Base-by-base conservation (phyloP, 2,888 invertebrate genomes). In the Sialis lutaria region DNA sequence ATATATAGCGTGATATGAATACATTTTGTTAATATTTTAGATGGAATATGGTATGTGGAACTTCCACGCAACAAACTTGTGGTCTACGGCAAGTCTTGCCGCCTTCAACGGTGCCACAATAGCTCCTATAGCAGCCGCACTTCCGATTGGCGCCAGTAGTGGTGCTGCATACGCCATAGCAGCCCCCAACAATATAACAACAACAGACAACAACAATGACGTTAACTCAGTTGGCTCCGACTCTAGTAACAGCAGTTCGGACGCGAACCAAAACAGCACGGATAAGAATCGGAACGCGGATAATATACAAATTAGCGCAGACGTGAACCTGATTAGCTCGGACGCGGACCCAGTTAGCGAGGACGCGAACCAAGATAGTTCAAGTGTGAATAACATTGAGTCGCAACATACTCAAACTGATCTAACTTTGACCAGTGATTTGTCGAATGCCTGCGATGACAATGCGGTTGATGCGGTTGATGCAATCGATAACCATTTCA, bases 251-350 rank as follows among this genome's bases (percentile, higher is more conserved):
- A 40, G 10, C 31, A 45, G 40, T 30, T 45, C 45, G n/a, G 12
- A 44, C 33, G n/a, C 7, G 6, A n/a, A n/a, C 7, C 22, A 30
- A 12, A 41, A 34, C 35, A 46, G 45, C 46, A 48, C 47, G 37
- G 50, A 52, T 10, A 51, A 51, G 13, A 48, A 50, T 32, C 49
- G 41, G 30, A 50, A 48, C 12, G 53, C 53, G 33, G 52, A 50
- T 37, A 49, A 22, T 4, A 22, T 22, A 22, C 22, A 22, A 22
- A 22, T 22, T 22, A 22, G 22, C 22, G 22, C 47, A 32, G 31
- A n/a, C n/a, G 39, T 32, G 8, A 35, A 35, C 22, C 33, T 10
- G 8, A 13, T 13, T 22, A 35, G 35, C 6, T 40, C 37, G 40
- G 40, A 45, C 10, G 30, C 45, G 10, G 32, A 45, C 31, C 10